Percentiles rank a stretch among this genome's conserved stretches.
phyloP scores from a whole-genome alignment of 2,113 vertebrate species.

The Taurulus bubalis region DNA sequence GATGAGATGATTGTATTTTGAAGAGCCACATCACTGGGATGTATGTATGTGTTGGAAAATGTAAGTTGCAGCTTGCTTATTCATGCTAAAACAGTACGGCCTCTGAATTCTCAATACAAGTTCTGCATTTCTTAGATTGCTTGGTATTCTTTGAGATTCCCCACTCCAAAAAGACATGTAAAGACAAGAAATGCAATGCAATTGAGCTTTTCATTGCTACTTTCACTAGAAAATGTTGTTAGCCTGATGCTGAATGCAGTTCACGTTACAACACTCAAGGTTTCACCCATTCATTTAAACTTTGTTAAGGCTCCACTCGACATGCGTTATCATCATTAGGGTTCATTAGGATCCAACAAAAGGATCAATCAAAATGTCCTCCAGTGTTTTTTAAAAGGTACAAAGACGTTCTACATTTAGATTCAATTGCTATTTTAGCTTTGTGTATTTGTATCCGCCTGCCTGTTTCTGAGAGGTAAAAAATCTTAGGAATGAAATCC shows the following conservation, averaged over 20 bases:
- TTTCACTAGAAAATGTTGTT: constrained; percentile 3
- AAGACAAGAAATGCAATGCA: constrained; percentile 20
- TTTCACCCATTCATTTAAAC: not conserved
- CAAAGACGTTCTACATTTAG: constrained; percentile 8
- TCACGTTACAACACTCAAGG: not conserved
- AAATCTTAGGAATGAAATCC: constrained; percentile 46
- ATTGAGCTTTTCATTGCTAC: constrained; percentile 32
- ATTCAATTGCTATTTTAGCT: constrained; percentile 13
- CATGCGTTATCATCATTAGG: not conserved
- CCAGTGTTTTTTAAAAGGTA: constrained; percentile 2
- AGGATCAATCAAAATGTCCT: not conserved
- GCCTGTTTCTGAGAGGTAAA: constrained; percentile 15
- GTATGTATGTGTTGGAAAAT: constrained; percentile 1
- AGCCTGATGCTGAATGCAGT: not conserved
- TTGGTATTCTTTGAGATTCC: constrained; percentile 11
- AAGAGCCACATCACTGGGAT: not conserved
- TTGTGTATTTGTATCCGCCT: constrained; percentile 16
- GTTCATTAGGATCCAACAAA: constrained; percentile 23
- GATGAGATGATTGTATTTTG: constrained; percentile 30
- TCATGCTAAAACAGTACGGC: not conserved
- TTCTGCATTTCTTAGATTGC: constrained; percentile 9
- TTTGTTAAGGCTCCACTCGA: not conserved
- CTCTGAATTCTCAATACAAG: constrained; percentile 38
- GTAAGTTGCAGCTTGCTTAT: constrained; percentile 33
- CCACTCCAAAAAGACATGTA: not conserved